These are phyloP conservation scores for Molossus alvarezi DNA, from an alignment of 2,797 vertebrate genomes.

Conservation along the genomic window DNA sequence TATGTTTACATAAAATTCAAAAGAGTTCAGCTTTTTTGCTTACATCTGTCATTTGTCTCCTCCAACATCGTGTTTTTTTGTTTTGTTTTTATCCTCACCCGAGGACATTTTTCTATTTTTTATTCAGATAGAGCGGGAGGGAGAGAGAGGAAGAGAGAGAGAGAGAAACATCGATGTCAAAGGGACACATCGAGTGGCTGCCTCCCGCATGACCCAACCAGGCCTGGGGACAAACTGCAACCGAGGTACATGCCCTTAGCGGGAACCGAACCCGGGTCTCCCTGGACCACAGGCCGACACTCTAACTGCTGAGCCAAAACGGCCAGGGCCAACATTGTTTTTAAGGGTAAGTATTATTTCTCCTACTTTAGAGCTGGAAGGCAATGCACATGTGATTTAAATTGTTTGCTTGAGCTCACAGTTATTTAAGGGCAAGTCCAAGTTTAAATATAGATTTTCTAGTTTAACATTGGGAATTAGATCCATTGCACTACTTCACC, in stretches of 20 bases:
- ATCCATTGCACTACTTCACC: not conserved
- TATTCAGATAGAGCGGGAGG: too few species aligned
- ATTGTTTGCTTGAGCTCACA: not conserved
- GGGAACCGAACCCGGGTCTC: too few species aligned
- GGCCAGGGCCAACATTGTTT: not conserved
- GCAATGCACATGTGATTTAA: slow-evolving; percentile 65
- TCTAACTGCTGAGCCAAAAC: too few species aligned
- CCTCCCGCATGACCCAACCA: too few species aligned
- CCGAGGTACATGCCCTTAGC: too few species aligned
- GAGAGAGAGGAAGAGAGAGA: too few species aligned
- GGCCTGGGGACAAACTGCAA: too few species aligned
- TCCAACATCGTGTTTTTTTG: not conserved
- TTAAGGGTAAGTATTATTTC: slow-evolving; percentile 62
- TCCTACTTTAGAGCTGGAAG: slow-evolving; percentile 46
- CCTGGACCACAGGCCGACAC: too few species aligned
- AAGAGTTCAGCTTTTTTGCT: slow-evolving; percentile 22
- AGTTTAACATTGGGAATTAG: slow-evolving; percentile 54
- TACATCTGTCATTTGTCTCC: slow-evolving; percentile 45
- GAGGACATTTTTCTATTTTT: too few species aligned
- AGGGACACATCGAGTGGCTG: too few species aligned
- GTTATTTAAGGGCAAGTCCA: not conserved
- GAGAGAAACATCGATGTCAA: too few species aligned
- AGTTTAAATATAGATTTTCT: slow-evolving; percentile 41
- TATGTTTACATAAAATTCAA: slow-evolving; percentile 57
- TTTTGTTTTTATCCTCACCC: too few species aligned